These are phyloP conservation scores for Pseudococcus longispinus DNA, from an alignment of 2,888 invertebrate genomes.

Conservation along the genomic window DNA sequence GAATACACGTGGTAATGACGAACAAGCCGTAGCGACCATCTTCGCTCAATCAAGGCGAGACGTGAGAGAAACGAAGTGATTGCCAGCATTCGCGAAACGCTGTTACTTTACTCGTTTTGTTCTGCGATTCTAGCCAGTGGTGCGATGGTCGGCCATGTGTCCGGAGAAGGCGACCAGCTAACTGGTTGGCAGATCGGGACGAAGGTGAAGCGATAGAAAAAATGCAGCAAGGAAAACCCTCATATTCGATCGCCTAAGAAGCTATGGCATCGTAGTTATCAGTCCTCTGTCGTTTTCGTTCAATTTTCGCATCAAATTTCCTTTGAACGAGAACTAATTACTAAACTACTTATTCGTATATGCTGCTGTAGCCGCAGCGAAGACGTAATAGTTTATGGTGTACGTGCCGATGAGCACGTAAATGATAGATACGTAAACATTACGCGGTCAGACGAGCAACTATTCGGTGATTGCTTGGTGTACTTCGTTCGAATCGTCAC, in stretches of 20 bases:
- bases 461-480: background rate
- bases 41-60: slow-evolving; percentile 23
- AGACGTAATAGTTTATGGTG: background rate
- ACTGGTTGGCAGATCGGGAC: too few relatives aligned
- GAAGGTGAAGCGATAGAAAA: too few relatives aligned
- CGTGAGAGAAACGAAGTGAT: background rate
- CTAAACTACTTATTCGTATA: too few relatives aligned
- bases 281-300: too few relatives aligned
- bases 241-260: too few relatives aligned
- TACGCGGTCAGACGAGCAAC: background rate
- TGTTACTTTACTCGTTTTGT: background rate
- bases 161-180: too few relatives aligned
- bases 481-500: background rate
- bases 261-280: too few relatives aligned
- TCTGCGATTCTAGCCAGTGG: background rate
- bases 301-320: too few relatives aligned
- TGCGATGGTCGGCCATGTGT: background rate
- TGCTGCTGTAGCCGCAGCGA: background rate
- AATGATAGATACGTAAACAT: background rate
- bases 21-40: background rate
- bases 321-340: too few relatives aligned
- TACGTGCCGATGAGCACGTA: background rate
- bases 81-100: background rate
- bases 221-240: too few relatives aligned
- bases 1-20: slow-evolving; percentile 49